Percentiles rank a stretch among this genome's conserved stretches.
Evolutionary conservation across 1,140 invertebrate genomes (phyloP).

Genomic region (Zaprionus lachaisei): DNA sequence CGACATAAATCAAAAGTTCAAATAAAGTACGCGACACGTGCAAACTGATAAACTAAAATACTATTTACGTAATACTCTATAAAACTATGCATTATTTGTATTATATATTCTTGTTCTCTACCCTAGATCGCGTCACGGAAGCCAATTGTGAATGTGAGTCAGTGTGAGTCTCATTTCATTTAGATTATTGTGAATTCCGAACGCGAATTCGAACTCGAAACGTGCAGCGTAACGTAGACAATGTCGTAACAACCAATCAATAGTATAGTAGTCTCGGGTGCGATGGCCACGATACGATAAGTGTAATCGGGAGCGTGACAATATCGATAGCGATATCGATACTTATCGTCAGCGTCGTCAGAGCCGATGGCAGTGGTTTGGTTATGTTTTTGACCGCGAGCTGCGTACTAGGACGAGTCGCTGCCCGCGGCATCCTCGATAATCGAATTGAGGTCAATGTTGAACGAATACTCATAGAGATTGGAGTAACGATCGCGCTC

Average conservation of each 20-base stretch:
- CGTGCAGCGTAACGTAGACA: constrained; percentile 3
- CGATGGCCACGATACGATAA: neutral
- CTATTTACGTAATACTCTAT: neutral
- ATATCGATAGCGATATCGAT: neutral
- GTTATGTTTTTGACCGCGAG: constrained; percentile 36
- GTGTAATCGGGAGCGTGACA: neutral
- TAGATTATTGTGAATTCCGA: neutral
- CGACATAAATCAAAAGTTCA: neutral
- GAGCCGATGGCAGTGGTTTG: constrained; percentile 37
- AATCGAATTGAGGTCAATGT: constrained; percentile 84
- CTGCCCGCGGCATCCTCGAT: constrained; percentile 84
- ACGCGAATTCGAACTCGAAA: neutral
- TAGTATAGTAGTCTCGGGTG: constrained; percentile 1
- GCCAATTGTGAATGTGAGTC: constrained; percentile 57
- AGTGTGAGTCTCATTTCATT: constrained; percentile 16
- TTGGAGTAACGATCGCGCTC: constrained; percentile 84
- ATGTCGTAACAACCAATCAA: constrained; percentile 28
- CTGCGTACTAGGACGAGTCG: constrained; percentile 84
- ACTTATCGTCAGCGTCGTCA: neutral
- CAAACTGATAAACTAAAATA: constrained; percentile 9
- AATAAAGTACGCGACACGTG: constrained; percentile 24
- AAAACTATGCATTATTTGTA: neutral
- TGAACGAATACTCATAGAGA: constrained; percentile 84
- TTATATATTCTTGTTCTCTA: constrained; percentile 1
- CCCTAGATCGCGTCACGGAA: constrained; percentile 62